Conservation (phyloP, 2,113 vertebrate species). For the Aptenodytes patagonicus region DNA sequence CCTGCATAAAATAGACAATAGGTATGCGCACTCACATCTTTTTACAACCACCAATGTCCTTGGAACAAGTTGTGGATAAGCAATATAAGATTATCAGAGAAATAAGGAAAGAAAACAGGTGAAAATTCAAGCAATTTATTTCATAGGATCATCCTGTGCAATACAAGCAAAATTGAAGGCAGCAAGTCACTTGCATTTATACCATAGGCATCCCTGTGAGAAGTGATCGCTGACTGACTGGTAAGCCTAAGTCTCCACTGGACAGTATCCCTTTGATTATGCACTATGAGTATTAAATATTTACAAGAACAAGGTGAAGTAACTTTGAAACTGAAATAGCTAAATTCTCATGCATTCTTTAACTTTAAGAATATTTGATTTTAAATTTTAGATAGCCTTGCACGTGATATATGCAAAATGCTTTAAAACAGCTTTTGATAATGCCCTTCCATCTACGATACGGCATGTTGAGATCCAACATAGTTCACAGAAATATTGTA, state of each 20-base stretch:
- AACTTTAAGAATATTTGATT: neutral
- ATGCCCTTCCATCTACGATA: neutral
- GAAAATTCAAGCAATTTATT: neutral
- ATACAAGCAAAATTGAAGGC: neutral
- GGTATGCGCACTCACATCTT: neutral
- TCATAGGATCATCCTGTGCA: neutral
- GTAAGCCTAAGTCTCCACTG: neutral
- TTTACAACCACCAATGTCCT: neutral
- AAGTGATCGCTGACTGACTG: neutral
- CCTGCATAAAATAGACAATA: neutral
- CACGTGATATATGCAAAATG: neutral
- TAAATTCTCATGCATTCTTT: neutral
- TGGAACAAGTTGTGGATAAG: neutral
- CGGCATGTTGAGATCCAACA: neutral
- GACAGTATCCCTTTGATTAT: neutral
- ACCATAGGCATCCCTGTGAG: neutral
- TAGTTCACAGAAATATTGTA: neutral
- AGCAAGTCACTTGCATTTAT: neutral
- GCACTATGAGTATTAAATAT: neutral
- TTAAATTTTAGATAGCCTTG: neutral
- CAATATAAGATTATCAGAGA: neutral
- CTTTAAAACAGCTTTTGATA: neutral
- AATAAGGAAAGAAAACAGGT: neutral
- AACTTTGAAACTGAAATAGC: neutral
- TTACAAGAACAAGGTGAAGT: neutral